These are phyloP conservation scores for Hypsibius dujardini DNA, from an alignment of 1,140 invertebrate genomes.

Conservation along the genomic window DNA sequence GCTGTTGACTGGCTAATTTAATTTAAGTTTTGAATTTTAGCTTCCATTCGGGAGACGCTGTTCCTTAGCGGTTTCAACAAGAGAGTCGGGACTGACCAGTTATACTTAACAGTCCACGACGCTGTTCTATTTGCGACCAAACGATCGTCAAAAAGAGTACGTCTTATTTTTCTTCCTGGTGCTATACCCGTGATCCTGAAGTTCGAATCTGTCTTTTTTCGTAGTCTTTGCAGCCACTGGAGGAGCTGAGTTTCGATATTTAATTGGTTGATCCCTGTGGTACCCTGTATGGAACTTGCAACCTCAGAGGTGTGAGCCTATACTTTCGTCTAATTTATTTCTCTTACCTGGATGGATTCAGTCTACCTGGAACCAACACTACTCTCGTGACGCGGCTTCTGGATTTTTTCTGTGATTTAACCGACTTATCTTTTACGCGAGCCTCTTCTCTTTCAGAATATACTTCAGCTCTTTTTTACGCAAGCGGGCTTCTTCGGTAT, in stretches of 20 bases:
- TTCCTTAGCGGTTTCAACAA: neutral
- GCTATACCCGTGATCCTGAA: no score
- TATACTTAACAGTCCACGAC: conserved; percentile 11
- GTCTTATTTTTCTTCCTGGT: no score
- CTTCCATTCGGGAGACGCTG: conserved; percentile 7
- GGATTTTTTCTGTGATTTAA: neutral
- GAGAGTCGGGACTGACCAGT: neutral
- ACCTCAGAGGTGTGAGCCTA: neutral
- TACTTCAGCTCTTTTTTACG: no score
- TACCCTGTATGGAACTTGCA: neutral
- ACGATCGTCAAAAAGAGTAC: no score
- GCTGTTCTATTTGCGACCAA: neutral
- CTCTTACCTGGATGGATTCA: no score
- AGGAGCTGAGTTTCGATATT: neutral
- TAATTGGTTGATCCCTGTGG: neutral
- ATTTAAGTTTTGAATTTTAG: neutral
- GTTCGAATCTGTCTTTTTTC: neutral
- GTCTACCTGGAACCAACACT: no score
- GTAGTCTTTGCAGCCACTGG: neutral
- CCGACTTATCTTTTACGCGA: neutral
- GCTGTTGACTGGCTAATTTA: no score
- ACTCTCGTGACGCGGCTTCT: no score
- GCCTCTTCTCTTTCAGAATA: no score
- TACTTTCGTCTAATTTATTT: no score
- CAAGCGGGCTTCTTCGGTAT: no score